Evolutionary conservation across 30 jellyfish, hydroid and myxozoan genomes (phyloP), one percentile per base, ranked within the genome.

Genomic region (Aurelia sp.): DNA sequence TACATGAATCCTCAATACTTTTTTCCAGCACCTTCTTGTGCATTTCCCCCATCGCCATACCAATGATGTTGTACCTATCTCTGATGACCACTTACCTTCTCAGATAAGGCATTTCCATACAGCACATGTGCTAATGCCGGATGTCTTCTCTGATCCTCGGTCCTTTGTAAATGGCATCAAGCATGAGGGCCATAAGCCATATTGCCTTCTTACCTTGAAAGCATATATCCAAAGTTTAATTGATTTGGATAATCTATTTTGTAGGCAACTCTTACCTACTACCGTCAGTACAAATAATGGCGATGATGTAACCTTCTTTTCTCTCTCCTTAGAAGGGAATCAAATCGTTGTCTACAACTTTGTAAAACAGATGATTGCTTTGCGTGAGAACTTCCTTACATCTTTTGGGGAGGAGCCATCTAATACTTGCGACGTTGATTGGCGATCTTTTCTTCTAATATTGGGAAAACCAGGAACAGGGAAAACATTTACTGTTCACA

Each of bases 381-480:
- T 9, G 11, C 7, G 74, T 9, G 74, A 63, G 38, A 4, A 15
- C 3, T 63, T 16, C 19, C 3, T 63, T 3, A 9, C 38, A 2
- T n/a, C 72, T 2, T 1, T 3, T 18, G 11, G 74, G 4, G 38
- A 63, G 3, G 52, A 8, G 7, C 0, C 51, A 4, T 5, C 11
- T 20, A 15, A 2, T 63, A 1, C 11, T 0, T 20, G 9, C 1
- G 1, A 3, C 19, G 41, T 63, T 63, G 74, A 63, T 18, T 63
- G 62, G 61, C 24, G 30, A 24, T 4, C 3, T 27, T 68, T 68
- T 11, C 80, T 64, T 19, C 50, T 21, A 0, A 27, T 68, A 9
- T 1, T 24, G 44, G 80, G 80, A 13, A 68, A 68, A 19, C 80
- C 80, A 21, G 61, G 76, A 31, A 68, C 61, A 8, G 80, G 61